phyloP scores from a whole-genome alignment of 1,140 invertebrate genomes.

The Megalonaias nervosa region DNA sequence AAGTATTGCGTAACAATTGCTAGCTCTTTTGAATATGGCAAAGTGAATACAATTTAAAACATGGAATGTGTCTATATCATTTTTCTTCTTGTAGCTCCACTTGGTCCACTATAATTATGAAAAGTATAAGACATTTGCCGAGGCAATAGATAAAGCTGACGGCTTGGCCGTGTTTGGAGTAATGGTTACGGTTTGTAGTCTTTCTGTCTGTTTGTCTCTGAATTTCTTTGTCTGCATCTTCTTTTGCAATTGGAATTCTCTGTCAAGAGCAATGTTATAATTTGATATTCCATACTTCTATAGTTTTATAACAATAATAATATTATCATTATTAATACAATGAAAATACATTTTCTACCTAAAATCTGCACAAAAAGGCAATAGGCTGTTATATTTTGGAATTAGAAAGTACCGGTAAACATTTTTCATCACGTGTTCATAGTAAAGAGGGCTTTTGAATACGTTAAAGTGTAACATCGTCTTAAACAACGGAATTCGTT shows the following conservation, averaged over 20 bases:
- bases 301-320: background rate
- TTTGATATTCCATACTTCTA: no score
- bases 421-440: no score
- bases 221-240: background rate
- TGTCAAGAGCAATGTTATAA: background rate
- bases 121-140: slow-evolving; percentile 62
- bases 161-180: slow-evolving; percentile 82
- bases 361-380: background rate
- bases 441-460: no score
- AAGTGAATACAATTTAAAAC: no score
- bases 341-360: background rate
- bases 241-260: background rate
- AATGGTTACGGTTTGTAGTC: slow-evolving; percentile 76
- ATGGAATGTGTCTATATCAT: no score
- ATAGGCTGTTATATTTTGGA: background rate
- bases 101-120: slow-evolving; percentile 54
- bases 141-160: slow-evolving; percentile 75
- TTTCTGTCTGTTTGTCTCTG: no score
- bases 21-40: no score
- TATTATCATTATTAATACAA: no score
- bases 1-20: no score
- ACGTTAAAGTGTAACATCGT: no score
- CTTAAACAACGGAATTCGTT: no score
- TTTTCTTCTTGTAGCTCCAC: slow-evolving; percentile 65
- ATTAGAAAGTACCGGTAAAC: no score